Percentiles rank a stretch among this genome's conserved stretches.
Evolutionary conservation across 1,140 invertebrate species (phyloP).

Genomic region (Tetragnatha versicolor): DNA sequence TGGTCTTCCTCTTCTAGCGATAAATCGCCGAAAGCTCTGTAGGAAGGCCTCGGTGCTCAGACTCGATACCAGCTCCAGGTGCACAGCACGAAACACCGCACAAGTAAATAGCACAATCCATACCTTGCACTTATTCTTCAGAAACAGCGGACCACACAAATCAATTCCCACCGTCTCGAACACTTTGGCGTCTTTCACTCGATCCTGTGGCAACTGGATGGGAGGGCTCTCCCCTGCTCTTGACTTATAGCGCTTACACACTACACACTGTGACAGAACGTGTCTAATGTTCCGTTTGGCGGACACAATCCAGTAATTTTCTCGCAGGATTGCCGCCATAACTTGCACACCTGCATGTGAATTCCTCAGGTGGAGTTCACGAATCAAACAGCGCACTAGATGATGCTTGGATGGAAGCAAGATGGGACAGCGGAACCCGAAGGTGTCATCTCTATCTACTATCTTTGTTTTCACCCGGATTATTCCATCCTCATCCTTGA

Average conservation of each 20-base stretch:
- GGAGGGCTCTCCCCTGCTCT: not conserved
- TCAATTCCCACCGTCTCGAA: not conserved
- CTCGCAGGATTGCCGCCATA: not conserved
- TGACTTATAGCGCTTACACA: not conserved
- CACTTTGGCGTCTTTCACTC: not conserved
- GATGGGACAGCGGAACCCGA: not conserved
- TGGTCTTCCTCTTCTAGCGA: constrained; percentile 6
- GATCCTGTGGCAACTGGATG: not conserved
- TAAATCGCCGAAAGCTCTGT: constrained; percentile 58
- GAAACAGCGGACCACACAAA: constrained; percentile 63
- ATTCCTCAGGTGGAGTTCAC: not conserved
- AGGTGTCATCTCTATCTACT: not conserved
- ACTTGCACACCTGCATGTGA: constrained; percentile 1
- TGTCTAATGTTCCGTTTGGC: not conserved
- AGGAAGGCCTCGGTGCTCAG: constrained; percentile 63
- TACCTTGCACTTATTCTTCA: constrained; percentile 58
- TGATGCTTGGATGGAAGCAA: constrained; percentile 14
- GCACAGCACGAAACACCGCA: constrained; percentile 63
- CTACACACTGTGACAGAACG: not conserved
- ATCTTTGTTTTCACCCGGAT: not conserved
- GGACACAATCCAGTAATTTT: constrained; percentile 24
- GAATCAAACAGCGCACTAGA: not conserved
- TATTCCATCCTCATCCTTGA: not conserved
- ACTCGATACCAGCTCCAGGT: constrained; percentile 63
- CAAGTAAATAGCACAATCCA: constrained; percentile 66